Base-by-base conservation (phyloP, 2,797 vertebrate species). In the Siniperca scherzeri region DNA sequence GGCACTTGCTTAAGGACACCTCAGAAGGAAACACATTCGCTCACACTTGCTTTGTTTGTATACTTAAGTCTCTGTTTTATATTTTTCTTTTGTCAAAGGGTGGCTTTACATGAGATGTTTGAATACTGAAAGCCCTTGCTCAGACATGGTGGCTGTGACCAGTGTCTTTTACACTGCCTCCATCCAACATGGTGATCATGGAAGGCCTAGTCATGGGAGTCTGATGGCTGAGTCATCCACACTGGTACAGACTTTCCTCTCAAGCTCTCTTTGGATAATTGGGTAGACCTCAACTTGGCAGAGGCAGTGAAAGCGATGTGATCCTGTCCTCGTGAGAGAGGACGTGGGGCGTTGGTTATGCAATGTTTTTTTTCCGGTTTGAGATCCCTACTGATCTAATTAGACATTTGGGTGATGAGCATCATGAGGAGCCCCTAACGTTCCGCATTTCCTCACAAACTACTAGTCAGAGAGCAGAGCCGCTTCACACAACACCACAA, bases 371-470 rank as follows among this genome's bases (percentile, higher is more conserved):
- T 76, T 79, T 61, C 90, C 76, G 13, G 85, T 91, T 83, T 86
- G 61, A 89, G 71, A 89, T 88, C 78, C 62, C 80, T n/a, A 62
- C 88, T 94, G 92, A 94, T 95, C 88, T 89, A 94, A 95, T 95
- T 94, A 92, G 79, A 92, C 71, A 70, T 93, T 90, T 87, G 71
- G 82, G 84, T 94, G 93, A 93, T 93, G 87, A 92, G 89, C 88
- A 72, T 94, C 94, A 94, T 94, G 93, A 94, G 93, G 86, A 90
- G 75, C 48, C 64, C 92, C 81, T 91, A 87, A 91, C 77, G 93
- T 76, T 90, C 21, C 30, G n/a, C 79, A 93, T 95, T 94, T 93
- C 83, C 86, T 90, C 81, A 65, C 70, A 84, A 81, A 70, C 83
- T 82, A 30, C 53, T 53, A 83, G 50, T 70, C 62, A 85, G 66